phyloP scores from a whole-genome alignment of 2,888 invertebrate genomes.

The Andrena praecox region DNA sequence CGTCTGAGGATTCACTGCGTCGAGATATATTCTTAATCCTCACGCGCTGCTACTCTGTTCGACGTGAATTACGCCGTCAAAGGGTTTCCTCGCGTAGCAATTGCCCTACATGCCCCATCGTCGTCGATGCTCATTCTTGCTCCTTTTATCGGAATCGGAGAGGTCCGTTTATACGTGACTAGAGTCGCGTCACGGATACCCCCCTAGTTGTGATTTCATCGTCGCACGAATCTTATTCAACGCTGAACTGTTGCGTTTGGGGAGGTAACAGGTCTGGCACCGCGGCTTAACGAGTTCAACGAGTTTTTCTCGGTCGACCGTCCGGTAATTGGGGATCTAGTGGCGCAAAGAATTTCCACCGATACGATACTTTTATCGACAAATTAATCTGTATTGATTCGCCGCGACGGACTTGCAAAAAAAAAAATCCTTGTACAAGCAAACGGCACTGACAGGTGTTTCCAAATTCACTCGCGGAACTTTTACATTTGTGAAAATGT shows the following conservation, averaged over 20 bases:
- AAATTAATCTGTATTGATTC: slow-evolving; percentile 58
- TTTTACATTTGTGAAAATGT: background rate
- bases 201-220: slow-evolving; percentile 38
- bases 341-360: slow-evolving; percentile 44
- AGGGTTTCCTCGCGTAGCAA: slow-evolving; percentile 2
- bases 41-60: background rate
- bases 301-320: slow-evolving; percentile 67
- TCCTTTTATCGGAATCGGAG: slow-evolving; percentile 35
- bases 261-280: slow-evolving; percentile 49
- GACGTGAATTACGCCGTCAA: background rate
- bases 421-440: background rate
- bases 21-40: background rate
- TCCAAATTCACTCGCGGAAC: slow-evolving; percentile 6
- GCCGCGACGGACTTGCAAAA: background rate
- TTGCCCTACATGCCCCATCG: background rate
- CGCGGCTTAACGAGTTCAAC: slow-evolving; percentile 68
- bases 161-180: slow-evolving; percentile 54
- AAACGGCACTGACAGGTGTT: slow-evolving; percentile 47
- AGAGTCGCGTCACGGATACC: slow-evolving; percentile 25
- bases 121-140: slow-evolving; percentile 22
- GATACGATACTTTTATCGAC: slow-evolving; percentile 52
- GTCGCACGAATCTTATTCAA: slow-evolving; percentile 59
- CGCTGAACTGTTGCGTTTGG: slow-evolving; percentile 44
- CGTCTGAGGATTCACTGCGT: too few species aligned
- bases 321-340: slow-evolving; percentile 65